These are phyloP conservation scores for Aquatica leii DNA, from an alignment of 2,888 invertebrate species.

Conservation along the genomic window DNA sequence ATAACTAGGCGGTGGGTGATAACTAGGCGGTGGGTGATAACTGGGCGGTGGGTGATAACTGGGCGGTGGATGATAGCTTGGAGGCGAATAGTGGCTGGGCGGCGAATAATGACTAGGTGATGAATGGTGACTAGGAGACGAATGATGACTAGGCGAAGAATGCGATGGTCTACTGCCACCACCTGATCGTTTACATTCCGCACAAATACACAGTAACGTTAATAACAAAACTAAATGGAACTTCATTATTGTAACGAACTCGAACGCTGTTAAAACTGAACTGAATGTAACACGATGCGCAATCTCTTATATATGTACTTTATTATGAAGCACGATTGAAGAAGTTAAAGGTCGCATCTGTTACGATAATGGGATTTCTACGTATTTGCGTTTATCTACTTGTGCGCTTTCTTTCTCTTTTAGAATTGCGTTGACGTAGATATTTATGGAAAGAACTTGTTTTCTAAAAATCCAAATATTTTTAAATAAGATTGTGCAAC, in stretches of 20 bases:
- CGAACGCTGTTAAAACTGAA: constrained; percentile 5
- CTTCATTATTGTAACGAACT: neutral
- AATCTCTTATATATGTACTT: constrained; percentile 19
- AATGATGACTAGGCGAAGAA: neutral
- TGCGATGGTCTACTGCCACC: constrained; percentile 6
- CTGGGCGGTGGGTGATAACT: neutral
- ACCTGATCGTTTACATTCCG: constrained; percentile 12
- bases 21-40: neutral
- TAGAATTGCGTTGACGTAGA: constrained; percentile 5
- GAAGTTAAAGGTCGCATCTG: constrained; percentile 24
- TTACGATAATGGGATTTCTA: constrained; percentile 14
- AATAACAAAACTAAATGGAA: constrained; percentile 9
- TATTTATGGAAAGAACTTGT: neutral
- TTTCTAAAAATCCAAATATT: neutral
- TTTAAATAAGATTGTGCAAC: too few relatives aligned
- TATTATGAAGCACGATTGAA: constrained; percentile 14
- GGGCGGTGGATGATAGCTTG: neutral
- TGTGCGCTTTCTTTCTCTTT: neutral
- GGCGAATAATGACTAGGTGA: neutral
- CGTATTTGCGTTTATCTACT: neutral
- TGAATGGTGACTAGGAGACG: neutral
- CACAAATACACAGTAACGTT: neutral
- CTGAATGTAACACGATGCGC: constrained; percentile 15
- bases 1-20: neutral
- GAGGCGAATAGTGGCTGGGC: neutral